Conservation (phyloP, 2,113 vertebrate genomes). For the Pelecanoides urinatrix region DNA sequence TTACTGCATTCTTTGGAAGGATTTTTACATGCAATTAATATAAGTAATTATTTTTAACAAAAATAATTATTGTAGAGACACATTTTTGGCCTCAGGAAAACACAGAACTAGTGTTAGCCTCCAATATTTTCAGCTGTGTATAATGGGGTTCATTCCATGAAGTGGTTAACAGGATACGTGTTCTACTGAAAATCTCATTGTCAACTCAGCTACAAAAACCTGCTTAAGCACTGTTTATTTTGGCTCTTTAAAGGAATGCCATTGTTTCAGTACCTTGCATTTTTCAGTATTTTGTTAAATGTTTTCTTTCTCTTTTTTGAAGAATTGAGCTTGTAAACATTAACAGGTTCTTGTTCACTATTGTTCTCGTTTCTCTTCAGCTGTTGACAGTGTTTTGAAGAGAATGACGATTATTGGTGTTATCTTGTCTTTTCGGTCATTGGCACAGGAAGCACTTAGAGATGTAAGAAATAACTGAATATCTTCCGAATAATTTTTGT, state of each 20-base stretch:
- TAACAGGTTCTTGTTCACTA: background rate
- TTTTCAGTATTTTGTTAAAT: background rate
- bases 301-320: background rate
- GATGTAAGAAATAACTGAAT: constrained; percentile 82
- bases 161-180: background rate
- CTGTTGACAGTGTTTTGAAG: constrained; percentile 98
- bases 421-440: constrained; percentile 94
- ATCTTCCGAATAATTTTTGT: background rate
- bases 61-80: background rate
- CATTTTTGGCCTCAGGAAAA: background rate
- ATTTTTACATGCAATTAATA: background rate
- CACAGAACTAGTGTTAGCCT: background rate
- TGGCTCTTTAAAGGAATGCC: background rate
- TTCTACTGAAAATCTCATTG: background rate
- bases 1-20: background rate
- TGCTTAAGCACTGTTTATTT: background rate
- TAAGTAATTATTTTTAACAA: background rate
- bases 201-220: background rate
- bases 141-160: background rate
- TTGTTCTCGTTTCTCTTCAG: constrained; percentile 67
- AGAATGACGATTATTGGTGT: constrained; percentile 99
- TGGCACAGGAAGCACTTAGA: constrained; percentile 96
- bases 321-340: background rate
- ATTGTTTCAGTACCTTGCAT: background rate
- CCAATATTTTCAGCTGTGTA: background rate